Percentiles rank a stretch among this genome's conserved stretches.
These are phyloP conservation scores for Megaustenia siamemsis DNA, from an alignment of 2,888 invertebrate species.

Conservation along the genomic window DNA sequence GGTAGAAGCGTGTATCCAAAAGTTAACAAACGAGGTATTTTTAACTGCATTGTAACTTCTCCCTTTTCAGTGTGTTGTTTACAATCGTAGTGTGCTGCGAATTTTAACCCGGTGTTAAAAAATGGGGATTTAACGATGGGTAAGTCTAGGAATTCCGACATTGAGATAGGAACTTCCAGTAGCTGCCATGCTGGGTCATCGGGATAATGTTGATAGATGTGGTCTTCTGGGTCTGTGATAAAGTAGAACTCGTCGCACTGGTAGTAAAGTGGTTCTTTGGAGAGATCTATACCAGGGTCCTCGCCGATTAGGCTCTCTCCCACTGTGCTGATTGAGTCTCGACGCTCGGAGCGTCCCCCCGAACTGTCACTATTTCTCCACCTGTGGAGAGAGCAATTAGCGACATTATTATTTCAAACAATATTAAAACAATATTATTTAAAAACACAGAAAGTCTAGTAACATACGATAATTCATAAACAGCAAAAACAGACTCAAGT, in stretches of 20 bases:
- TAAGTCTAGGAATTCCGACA: constrained; percentile 80
- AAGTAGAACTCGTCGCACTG: constrained; percentile 80
- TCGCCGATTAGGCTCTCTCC: constrained; percentile 48
- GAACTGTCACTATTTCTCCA: constrained; percentile 47
- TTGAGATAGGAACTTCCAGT: constrained; percentile 79
- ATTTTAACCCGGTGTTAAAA: constrained; percentile 78
- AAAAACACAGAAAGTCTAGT: no score
- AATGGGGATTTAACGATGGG: constrained; percentile 81
- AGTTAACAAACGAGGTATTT: constrained; percentile 70
- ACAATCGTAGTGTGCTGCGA: constrained; percentile 74
- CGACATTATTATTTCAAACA: no score
- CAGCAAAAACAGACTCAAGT: no score
- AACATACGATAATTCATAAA: no score
- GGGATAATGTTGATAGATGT: constrained; percentile 79
- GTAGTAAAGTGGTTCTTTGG: constrained; percentile 66
- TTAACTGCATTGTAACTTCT: constrained; percentile 71
- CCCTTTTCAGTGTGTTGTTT: constrained; percentile 75
- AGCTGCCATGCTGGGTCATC: constrained; percentile 81
- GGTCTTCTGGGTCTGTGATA: constrained; percentile 79
- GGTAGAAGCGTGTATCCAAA: constrained; percentile 76
- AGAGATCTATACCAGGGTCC: constrained; percentile 42
- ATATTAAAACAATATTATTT: no score
- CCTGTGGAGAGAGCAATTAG: not conserved
- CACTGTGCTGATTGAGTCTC: constrained; percentile 51
- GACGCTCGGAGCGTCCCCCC: constrained; percentile 34